Evolutionary conservation across 2,113 vertebrate genomes (phyloP).

Genomic region (Oncorhynchus gorbuscha): DNA sequence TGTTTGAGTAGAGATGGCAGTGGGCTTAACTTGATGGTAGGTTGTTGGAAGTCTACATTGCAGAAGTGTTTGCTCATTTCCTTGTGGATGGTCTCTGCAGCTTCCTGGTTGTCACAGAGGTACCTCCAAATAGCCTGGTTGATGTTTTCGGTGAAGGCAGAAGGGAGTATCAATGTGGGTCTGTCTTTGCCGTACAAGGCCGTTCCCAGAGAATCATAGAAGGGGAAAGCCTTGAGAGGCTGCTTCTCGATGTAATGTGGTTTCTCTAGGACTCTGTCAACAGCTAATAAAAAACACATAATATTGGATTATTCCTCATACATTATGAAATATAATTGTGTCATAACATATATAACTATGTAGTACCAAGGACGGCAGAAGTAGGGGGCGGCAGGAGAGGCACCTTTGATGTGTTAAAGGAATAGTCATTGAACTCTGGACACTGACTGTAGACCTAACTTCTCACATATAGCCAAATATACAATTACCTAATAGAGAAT

Average conservation of each 20-base stretch:
- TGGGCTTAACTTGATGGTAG: slow-evolving; percentile 71
- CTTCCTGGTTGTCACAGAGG: slow-evolving; percentile 55
- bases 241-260: slow-evolving; percentile 67
- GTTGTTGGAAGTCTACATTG: slow-evolving; percentile 38
- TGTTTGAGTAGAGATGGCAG: slow-evolving; percentile 59
- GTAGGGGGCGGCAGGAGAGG: no score
- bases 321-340: no score
- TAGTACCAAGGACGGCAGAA: no score
- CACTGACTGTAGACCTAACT: no score
- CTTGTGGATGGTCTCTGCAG: slow-evolving; percentile 57
- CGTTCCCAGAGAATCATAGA: slow-evolving; percentile 75
- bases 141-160: slow-evolving; percentile 65
- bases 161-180: slow-evolving; percentile 75
- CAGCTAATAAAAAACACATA: slow-evolving; percentile 43
- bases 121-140: slow-evolving; percentile 71
- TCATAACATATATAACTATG: no score
- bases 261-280: slow-evolving; percentile 39
- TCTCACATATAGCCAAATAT: no score
- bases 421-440: no score
- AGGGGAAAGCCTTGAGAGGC: slow-evolving; percentile 79
- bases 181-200: slow-evolving; percentile 84
- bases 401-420: no score
- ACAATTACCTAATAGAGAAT: no score
- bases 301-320: not conserved
- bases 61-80: slow-evolving; percentile 72